Base-by-base conservation (phyloP, 2,113 vertebrate species). In the Corydoras maculifer region DNA sequence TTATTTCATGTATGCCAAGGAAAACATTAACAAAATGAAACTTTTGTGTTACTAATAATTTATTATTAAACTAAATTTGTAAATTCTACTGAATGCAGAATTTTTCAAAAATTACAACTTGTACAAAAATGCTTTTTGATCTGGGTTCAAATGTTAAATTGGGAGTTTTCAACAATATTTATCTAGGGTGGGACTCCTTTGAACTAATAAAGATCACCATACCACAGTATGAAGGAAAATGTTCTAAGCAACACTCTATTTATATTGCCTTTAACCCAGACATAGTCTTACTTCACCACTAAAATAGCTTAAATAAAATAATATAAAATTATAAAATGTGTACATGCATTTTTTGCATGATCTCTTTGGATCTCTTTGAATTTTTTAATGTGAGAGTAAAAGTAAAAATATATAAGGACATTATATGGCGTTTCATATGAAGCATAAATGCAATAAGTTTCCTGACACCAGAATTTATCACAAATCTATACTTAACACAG, bases 161-260 rank as follows among this genome's bases (percentile, higher is more conserved):
- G 5, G 31, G 13, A 59, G 8, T 12, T 71, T 84, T 75, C 31
- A 35, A 77, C 67, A 64, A 30, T 78, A 77, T 86, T 84, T 81
- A 83, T 82, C 75, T 78, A 75, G 57, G 78, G 69, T 77, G 73
- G 79, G 50, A 72, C 63, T 74, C 65, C 58, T 69, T 68, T 85
- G 82, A 86, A 87, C 84, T 84, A 77, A 75, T 76, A 82, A 59
- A 61, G 8, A 3, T 25, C n/a, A 53, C 64, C 59, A 58, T 13
- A 65, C 13, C 8, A 60, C 15, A 54, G 18, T 30, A 53, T 60
- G 43, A 15, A 51, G 61, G 15, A 50, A 65, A 65, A 63, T 43
- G 58, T 55, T 53, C 13, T 53, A 53, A 10, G 51, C 3, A 12
- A 12, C 9, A 14, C 9, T 53, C 51, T 53, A 4, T 53, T 14